Evolutionary conservation across 2,888 invertebrate species (phyloP).

Genomic region (Idaea biselata): DNA sequence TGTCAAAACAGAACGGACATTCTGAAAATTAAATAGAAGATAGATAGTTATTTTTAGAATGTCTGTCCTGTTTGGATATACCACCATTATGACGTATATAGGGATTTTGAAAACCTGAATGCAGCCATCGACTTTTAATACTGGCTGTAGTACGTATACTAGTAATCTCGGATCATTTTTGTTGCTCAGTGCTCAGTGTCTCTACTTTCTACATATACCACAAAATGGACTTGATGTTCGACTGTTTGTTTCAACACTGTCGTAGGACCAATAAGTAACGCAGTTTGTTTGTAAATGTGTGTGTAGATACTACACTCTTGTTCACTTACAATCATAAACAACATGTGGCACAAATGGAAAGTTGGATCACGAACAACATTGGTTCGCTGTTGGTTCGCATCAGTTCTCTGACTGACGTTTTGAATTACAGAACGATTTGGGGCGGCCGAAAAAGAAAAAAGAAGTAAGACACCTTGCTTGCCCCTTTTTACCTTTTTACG

Average conservation of each 20-base stretch:
- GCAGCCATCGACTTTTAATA: too few species aligned
- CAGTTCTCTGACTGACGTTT: slow-evolving; percentile 65
- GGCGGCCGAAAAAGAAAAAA: slow-evolving; percentile 99
- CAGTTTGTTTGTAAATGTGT: slow-evolving; percentile 1
- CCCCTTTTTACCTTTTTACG: slow-evolving; percentile 78
- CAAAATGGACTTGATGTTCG: background rate
- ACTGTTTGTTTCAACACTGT: background rate
- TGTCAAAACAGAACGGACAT: too few species aligned
- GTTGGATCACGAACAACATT: background rate
- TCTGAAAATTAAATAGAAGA: too few species aligned
- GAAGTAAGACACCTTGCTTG: slow-evolving; percentile 93
- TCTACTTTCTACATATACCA: background rate
- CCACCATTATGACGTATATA: too few species aligned
- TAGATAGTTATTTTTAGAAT: too few species aligned
- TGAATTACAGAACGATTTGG: slow-evolving; percentile 92
- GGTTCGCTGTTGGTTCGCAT: slow-evolving; percentile 13
- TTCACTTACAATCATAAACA: background rate
- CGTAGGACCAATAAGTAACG: slow-evolving; percentile 1
- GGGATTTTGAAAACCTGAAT: too few species aligned
- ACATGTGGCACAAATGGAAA: slow-evolving; percentile 3
- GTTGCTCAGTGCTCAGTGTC: too few species aligned
- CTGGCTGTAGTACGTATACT: too few species aligned
- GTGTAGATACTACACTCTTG: background rate
- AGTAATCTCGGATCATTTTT: background rate
- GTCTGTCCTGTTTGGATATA: too few species aligned